Percentiles rank a stretch among this genome's conserved stretches.
Conservation (phyloP, 2,113 vertebrate species). For the Paralichthys olivaceus region DNA sequence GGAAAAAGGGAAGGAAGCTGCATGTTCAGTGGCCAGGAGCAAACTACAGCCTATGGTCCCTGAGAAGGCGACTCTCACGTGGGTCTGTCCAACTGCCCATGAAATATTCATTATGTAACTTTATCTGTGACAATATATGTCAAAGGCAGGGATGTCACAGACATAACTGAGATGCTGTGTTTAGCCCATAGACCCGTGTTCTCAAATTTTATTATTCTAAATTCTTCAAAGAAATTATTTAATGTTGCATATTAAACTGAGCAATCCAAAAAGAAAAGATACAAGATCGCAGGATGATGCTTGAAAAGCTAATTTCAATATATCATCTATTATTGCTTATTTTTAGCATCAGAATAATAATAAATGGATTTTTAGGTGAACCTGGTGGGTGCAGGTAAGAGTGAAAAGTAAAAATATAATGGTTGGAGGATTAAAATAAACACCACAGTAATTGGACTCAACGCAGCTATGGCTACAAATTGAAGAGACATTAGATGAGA, state of each 20-base stretch:
- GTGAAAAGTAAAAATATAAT: constrained; percentile 51
- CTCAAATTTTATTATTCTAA: neutral
- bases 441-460: constrained; percentile 62
- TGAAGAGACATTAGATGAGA: constrained; percentile 64
- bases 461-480: constrained; percentile 49
- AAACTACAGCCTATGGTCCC: constrained; percentile 35
- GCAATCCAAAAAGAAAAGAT: neutral
- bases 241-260: neutral
- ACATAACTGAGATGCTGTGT: constrained; percentile 11
- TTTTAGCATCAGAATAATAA: constrained; percentile 31
- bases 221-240: neutral
- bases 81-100: constrained; percentile 68
- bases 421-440: constrained; percentile 58
- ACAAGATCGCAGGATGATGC: neutral
- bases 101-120: constrained; percentile 83
- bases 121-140: constrained; percentile 69
- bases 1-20: constrained; percentile 28
- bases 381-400: neutral
- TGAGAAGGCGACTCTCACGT: constrained; percentile 61
- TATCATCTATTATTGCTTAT: constrained; percentile 6
- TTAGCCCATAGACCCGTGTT: neutral
- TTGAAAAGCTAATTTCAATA: neutral
- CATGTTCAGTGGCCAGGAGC: constrained; percentile 39
- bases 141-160: constrained; percentile 44
- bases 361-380: neutral